These are phyloP conservation scores for Smittia aterrima DNA, from an alignment of 2,888 invertebrate species.

Conservation along the genomic window DNA sequence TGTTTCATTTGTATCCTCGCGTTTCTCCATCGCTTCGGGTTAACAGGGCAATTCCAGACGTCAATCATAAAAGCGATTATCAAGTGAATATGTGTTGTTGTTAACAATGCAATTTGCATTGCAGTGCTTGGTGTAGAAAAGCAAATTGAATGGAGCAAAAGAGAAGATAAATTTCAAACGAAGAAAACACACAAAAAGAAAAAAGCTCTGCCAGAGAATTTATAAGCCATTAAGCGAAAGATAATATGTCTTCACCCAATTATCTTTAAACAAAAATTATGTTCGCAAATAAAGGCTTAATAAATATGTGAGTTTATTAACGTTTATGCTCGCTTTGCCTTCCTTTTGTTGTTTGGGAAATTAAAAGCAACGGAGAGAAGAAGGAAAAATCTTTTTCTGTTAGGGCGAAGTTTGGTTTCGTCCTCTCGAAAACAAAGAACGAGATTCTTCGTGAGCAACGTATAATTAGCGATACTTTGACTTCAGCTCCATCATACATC, in stretches of 20 bases:
- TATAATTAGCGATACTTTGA: not conserved
- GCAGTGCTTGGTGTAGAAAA: not conserved
- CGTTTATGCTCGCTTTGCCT: not conserved
- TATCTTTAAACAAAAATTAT: conserved; percentile 35
- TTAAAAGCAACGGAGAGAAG: not conserved
- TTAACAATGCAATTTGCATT: conserved; percentile 27
- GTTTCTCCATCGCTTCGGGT: not conserved
- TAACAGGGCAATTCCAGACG: not conserved
- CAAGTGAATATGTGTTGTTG: conserved; percentile 15
- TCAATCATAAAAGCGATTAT: not conserved
- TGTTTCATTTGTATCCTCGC: no score
- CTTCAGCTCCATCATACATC: not conserved
- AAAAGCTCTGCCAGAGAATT: not conserved
- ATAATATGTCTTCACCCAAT: conserved; percentile 42
- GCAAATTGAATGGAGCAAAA: conserved; percentile 29
- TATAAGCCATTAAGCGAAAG: conserved; percentile 35
- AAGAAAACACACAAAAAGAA: conserved; percentile 1
- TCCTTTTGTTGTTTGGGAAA: not conserved
- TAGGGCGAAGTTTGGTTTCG: no score
- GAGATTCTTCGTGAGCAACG: not conserved
- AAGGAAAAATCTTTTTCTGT: no score
- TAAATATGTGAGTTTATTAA: conserved; percentile 26
- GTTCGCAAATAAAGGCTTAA: conserved; percentile 28
- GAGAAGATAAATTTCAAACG: conserved; percentile 21
- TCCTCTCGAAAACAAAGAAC: no score